A percentile compares a stretch with the other conserved stretches of the same genome.
Evolutionary conservation across 2,113 vertebrate species (phyloP).

Genomic region (Panthera leo): DNA sequence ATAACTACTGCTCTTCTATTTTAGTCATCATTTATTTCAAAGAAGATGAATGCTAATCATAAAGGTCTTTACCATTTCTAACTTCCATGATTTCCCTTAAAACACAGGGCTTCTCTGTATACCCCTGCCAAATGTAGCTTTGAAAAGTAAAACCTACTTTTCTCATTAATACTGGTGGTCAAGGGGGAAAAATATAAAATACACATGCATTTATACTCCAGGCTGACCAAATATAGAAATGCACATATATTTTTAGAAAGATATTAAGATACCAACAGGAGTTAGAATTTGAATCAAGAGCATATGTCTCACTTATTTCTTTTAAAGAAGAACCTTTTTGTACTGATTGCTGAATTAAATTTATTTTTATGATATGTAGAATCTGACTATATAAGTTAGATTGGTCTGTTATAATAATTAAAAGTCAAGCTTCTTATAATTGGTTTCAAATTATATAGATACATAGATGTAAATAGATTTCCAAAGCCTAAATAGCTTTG

Average conservation of each 20-base stretch:
- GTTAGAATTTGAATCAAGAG: background rate
- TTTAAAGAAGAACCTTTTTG: background rate
- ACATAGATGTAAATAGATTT: background rate
- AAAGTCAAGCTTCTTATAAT: background rate
- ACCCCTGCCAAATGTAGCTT: background rate
- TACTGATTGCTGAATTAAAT: background rate
- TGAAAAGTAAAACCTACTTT: background rate
- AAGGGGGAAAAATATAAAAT: background rate
- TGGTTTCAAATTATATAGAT: background rate
- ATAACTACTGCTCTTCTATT: background rate
- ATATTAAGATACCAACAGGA: background rate
- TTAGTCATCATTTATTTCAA: slow-evolving; percentile 4
- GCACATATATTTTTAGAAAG: background rate
- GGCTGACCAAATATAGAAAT: background rate
- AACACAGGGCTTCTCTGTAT: background rate
- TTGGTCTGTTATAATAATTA: background rate
- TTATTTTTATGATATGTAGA: slow-evolving; percentile 16
- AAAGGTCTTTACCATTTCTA: background rate
- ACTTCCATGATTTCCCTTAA: background rate
- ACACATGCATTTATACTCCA: background rate
- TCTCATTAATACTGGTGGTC: background rate
- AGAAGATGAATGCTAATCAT: background rate
- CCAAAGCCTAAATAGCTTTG: background rate
- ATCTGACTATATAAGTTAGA: background rate
- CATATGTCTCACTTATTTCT: background rate